These are phyloP conservation scores for Oncorhynchus kisutch DNA, from an alignment of 2,113 vertebrate genomes.

Conservation along the genomic window DNA sequence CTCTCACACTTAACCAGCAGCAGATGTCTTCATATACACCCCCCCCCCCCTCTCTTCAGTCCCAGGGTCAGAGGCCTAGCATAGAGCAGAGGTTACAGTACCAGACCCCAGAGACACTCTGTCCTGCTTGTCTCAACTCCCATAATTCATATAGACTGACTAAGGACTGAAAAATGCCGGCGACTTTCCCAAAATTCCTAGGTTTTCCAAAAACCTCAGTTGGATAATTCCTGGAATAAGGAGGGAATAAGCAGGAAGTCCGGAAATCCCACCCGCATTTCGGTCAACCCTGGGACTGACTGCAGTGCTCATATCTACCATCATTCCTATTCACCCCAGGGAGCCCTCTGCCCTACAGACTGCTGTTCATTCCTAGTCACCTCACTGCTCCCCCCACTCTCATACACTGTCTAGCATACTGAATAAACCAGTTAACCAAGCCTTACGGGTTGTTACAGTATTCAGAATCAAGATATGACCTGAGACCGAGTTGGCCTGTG, in stretches of 20 bases:
- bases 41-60: background rate
- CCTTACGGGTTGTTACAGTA: background rate
- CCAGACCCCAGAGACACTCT: background rate
- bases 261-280: no score
- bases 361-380: background rate
- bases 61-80: background rate
- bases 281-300: no score
- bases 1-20: background rate
- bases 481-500: no score
- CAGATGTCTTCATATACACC: conserved; percentile 1
- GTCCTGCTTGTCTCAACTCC: background rate
- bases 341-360: no score
- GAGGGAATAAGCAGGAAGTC: no score
- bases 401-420: background rate
- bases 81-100: background rate
- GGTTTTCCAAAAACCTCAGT: no score
- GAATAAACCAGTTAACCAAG: background rate
- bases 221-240: no score
- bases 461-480: conserved; percentile 11
- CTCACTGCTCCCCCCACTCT: background rate
- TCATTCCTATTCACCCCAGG: no score
- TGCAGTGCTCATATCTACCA: no score
- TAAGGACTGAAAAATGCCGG: no score
- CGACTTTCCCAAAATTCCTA: no score
- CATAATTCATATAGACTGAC: background rate